A percentile compares a stretch with the other conserved stretches of the same genome.
Evolutionary conservation across 2,113 vertebrate genomes (phyloP).

Genomic region (Peucedramus taeniatus): DNA sequence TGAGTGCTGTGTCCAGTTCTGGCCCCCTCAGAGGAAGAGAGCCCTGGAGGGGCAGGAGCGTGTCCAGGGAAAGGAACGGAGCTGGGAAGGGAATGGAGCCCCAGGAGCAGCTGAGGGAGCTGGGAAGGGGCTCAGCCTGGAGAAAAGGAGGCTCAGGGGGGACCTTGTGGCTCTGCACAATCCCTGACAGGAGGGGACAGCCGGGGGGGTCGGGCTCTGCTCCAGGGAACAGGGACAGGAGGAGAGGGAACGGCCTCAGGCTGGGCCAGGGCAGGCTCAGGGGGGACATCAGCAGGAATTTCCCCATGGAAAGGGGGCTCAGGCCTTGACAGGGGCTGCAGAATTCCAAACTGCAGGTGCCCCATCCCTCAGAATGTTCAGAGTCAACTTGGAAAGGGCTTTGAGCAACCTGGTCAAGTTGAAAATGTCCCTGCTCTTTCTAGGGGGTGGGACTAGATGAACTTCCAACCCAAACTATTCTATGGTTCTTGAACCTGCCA

Average conservation of each 20-base stretch:
- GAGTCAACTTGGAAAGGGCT: fast-evolving
- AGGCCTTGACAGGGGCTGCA: neutral
- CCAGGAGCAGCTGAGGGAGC: neutral
- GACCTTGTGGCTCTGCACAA: neutral
- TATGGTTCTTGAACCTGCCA: neutral
- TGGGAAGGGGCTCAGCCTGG: neutral
- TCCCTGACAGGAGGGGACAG: neutral
- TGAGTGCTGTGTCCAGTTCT: neutral
- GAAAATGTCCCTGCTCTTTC: neutral
- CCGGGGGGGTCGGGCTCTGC: neutral
- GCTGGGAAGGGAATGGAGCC: neutral
- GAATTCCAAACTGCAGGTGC: neutral
- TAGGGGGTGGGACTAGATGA: neutral
- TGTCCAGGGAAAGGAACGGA: neutral
- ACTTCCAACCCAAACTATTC: neutral
- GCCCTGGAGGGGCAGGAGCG: neutral
- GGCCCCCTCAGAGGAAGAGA: fast-evolving
- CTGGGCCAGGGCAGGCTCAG: neutral
- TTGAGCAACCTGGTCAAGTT: neutral
- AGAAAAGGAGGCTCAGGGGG: neutral
- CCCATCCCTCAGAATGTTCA: neutral
- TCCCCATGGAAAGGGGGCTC: neutral
- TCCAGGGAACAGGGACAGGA: no score
- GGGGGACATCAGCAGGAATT: neutral
- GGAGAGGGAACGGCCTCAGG: neutral